Percentiles rank a stretch among this genome's conserved stretches.
Evolutionary conservation across 2,888 invertebrate species (phyloP).

Genomic region (Chirona hameri): DNA sequence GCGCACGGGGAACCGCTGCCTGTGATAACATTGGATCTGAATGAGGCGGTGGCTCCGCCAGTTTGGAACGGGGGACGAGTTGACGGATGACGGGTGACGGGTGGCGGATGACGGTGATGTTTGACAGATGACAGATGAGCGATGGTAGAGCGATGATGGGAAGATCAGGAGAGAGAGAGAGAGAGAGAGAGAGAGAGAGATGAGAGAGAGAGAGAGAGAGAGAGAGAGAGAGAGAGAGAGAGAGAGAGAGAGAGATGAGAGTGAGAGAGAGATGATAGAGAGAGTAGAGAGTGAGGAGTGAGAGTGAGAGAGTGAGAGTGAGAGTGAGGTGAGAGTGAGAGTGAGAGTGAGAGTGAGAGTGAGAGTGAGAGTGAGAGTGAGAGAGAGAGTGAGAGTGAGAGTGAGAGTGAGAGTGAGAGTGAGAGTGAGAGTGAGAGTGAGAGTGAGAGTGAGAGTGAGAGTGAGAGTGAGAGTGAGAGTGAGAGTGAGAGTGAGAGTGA

Average conservation of each 20-base stretch:
- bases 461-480: not conserved
- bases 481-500: not conserved
- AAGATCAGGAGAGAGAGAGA: too few relatives aligned
- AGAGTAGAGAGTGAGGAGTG: not conserved
- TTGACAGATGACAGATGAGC: too few relatives aligned
- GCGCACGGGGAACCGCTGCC: too few relatives aligned
- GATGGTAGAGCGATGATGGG: too few relatives aligned
- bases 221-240: not conserved
- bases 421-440: slow-evolving; percentile 30
- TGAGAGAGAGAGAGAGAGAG: too few relatives aligned
- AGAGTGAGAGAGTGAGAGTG: not conserved
- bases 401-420: slow-evolving; percentile 26
- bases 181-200: too few relatives aligned
- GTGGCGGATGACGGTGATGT: too few relatives aligned
- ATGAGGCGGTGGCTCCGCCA: too few relatives aligned
- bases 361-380: not conserved
- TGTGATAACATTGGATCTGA: too few relatives aligned
- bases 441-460: not conserved
- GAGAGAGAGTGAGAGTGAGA: slow-evolving; percentile 13
- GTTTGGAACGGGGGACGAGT: too few relatives aligned
- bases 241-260: too few relatives aligned
- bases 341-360: slow-evolving; percentile 7
- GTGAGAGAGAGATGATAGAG: not conserved
- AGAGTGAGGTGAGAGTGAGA: not conserved
- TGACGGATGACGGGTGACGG: too few relatives aligned